Base-by-base conservation (phyloP, 1,140 invertebrate genomes). In the Eupristina koningsbergeri region DNA sequence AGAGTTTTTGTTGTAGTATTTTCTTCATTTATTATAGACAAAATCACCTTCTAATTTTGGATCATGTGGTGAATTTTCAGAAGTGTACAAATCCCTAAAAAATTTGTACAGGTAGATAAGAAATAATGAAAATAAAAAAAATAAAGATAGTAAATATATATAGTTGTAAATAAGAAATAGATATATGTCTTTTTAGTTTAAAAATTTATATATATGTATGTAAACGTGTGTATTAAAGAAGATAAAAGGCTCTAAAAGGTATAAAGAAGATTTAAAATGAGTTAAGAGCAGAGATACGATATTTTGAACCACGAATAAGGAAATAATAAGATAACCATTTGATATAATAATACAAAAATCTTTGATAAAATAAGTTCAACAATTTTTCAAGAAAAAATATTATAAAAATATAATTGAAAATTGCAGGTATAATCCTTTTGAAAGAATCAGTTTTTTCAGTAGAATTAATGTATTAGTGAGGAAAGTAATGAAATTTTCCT, bases 41-140 rank as follows among this genome's bases (percentile, higher is more conserved):
- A 69, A 77, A 83, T 77, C 81, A 47, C 71, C 47, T 58, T 69
- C 81, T 83, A 83, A 83, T 83, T 83, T 34, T 83, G 58, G 61
- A 83, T 69, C 34, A 19, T 69, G 64, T 36, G 77, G 41, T 29
- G 74, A 63, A 69, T 83, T 83, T 77, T 19, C 15, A 76, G 74
- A 77, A 45, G 41, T 45, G 15, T 67, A 76, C 45, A 41, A 83
- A 45, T 34, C 77, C 41, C 47, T 41, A 61, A 34, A 83, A 77
- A 69, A 45, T 41, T 83, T 39, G 19, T 76, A 69, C 22, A 76
- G 39, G 22, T 26, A 74, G 22, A 47, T 31, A 47, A 36, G n/a
- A 61, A 22, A 26, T 8, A 80, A 50, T 7, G 2, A n/a, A 45
- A 50, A 36, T n/a, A n/a, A 58, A 22, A 26, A 29, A 64, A 11